A percentile compares a stretch with the other conserved stretches of the same genome.
phyloP scores from a whole-genome alignment of 1,140 invertebrate species.

The Megalopta genalis region DNA sequence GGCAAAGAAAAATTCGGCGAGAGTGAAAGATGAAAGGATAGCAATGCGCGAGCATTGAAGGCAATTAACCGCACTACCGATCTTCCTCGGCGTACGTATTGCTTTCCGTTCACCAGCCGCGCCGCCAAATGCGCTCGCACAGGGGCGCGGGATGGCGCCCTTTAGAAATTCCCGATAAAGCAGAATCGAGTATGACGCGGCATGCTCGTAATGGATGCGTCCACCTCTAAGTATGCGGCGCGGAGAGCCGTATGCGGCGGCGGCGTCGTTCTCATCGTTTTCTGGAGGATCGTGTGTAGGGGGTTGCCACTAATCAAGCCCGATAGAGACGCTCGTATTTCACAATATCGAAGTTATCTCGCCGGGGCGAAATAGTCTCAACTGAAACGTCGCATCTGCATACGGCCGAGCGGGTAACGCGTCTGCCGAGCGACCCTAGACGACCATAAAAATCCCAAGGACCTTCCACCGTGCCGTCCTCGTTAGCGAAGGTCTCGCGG shows the following conservation, averaged over 20 bases:
- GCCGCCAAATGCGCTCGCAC: slow-evolving; percentile 29
- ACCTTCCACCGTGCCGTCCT: neutral
- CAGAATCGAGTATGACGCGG: slow-evolving; percentile 49
- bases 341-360: slow-evolving; percentile 52
- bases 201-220: slow-evolving; percentile 49
- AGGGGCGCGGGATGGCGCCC: slow-evolving; percentile 2
- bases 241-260: neutral
- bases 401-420: neutral
- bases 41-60: neutral
- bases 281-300: slow-evolving; percentile 43
- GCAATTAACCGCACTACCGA: slow-evolving; percentile 13
- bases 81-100: slow-evolving; percentile 2
- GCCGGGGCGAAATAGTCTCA: neutral
- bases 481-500: neutral
- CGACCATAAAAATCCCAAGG: slow-evolving; percentile 35
- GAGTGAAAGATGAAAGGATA: too few relatives aligned
- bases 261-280: slow-evolving; percentile 8
- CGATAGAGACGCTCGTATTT: slow-evolving; percentile 54
- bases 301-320: slow-evolving; percentile 49
- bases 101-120: slow-evolving; percentile 15
- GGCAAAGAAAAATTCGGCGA: neutral
- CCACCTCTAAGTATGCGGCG: slow-evolving; percentile 36
- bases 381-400: neutral
- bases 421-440: neutral
- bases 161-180: slow-evolving; percentile 62